Base-by-base conservation (phyloP, 2,888 invertebrate species). In the Unio pictorum region DNA sequence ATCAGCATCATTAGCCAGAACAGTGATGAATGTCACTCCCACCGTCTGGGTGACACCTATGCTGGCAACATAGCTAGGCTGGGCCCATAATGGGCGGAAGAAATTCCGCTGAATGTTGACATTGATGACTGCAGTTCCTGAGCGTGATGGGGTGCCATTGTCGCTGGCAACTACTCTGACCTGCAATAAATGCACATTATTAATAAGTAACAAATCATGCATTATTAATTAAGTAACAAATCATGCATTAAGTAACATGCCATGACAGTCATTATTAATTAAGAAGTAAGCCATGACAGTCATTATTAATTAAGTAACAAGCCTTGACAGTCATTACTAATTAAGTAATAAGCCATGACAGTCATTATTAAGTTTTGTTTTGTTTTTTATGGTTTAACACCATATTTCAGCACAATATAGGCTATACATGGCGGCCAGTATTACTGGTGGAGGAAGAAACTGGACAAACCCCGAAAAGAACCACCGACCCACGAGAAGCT, bases 111-210 rank as follows among this genome's bases (percentile, higher is more conserved):
- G 71, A 56, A 88, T 82, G 45, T 79, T 79, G 28, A 88, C 82
- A 20, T 78, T 75, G 28, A 86, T 81, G 34, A 86, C 73, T 56
- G 83, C 81, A 34, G 82, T 78, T 8, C 81, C 82, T 45, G 81
- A 79, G 20, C 81, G 72, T 1, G 83, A 73, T 17, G 87, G 87
- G 15, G 74, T 66, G 55, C 87, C 87, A 69, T 86, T 85, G 71
- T 88, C 88, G n/a, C 65, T 68, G 8, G 86, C 88, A 58, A 83
- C 64, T 8, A 88, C 79, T 58, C 87, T 74, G 6, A 87, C 73
- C 87, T 88, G 71, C 18, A 61, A 69, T 17, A 57, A 65, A 28
- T n/a, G 58, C 18, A 56, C 3, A 15, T 45, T 45, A 45, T 45
- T 45, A 34, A 23, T 60, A 15, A 59, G 45, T 45, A 45, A 45